Percentiles rank a stretch among this genome's conserved stretches.
Evolutionary conservation across 2,113 vertebrate species (phyloP).

Genomic region (Daboia siamensis): DNA sequence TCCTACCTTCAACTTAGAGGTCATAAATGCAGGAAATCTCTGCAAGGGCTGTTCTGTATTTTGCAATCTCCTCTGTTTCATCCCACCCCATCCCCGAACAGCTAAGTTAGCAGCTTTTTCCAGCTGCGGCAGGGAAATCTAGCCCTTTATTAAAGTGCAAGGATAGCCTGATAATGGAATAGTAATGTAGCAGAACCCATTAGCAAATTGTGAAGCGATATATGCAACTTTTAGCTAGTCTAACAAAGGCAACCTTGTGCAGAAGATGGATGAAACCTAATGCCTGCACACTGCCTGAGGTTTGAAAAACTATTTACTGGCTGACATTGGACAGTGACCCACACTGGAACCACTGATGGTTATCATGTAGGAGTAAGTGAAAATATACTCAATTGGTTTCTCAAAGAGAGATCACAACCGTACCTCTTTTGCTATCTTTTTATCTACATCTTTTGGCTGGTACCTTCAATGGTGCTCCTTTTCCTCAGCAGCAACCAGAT

Average conservation of each 20-base stretch:
- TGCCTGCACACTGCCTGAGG: slow-evolving; percentile 12
- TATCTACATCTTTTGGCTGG: not conserved
- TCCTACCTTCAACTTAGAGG: not conserved
- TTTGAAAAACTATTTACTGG: slow-evolving; percentile 46
- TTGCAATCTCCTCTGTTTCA: not conserved
- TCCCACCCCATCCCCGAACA: not conserved
- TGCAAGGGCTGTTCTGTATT: not conserved
- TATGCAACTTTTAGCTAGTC: not conserved
- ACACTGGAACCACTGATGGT: slow-evolving; percentile 45
- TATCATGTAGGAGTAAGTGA: slow-evolving; percentile 52
- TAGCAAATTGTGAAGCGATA: slow-evolving; percentile 32
- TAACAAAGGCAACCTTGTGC: slow-evolving; percentile 47
- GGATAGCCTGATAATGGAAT: slow-evolving; percentile 5
- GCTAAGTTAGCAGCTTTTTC: not conserved
- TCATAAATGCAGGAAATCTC: not conserved
- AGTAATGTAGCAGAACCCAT: slow-evolving; percentile 17
- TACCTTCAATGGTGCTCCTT: not conserved
- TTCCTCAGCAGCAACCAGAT: slow-evolving; percentile 14
- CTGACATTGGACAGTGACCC: slow-evolving; percentile 22
- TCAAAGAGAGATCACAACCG: slow-evolving; percentile 22
- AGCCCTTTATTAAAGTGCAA: slow-evolving; percentile 21
- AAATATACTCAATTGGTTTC: slow-evolving; percentile 34
- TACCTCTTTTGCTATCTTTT: slow-evolving; percentile 3
- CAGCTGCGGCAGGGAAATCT: not conserved
- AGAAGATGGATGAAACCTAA: slow-evolving; percentile 14